Conservation (phyloP, 2,797 vertebrate genomes). For the Onychomys arenicola region DNA sequence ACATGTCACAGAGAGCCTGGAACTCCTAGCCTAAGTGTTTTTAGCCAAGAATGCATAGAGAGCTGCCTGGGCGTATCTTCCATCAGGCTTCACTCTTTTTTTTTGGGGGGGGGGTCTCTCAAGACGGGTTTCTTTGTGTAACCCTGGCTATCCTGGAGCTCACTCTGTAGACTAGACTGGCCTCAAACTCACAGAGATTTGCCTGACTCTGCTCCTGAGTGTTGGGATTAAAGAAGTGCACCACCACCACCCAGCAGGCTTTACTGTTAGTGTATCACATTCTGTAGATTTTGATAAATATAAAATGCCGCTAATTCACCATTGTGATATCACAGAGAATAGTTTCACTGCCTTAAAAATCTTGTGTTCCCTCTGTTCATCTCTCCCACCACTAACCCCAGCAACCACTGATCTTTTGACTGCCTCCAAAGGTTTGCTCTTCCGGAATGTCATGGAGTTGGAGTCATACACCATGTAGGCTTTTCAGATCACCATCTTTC, state of each 20-base stretch:
- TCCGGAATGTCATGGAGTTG: not conserved
- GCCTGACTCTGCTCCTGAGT: accelerated
- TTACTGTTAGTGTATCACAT: not conserved
- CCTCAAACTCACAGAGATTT: not conserved
- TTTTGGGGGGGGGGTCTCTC: not conserved
- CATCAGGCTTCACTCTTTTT: not conserved
- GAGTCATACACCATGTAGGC: not conserved
- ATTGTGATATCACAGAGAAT: not conserved
- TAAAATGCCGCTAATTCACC: not conserved
- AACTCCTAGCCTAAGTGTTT: not conserved
- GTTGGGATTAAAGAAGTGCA: not conserved
- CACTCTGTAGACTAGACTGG: not conserved
- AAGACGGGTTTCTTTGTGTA: not conserved
- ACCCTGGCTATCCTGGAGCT: not conserved
- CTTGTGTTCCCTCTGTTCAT: too few relatives aligned
- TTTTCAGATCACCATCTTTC: not conserved
- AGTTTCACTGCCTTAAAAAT: not conserved
- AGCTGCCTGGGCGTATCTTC: not conserved
- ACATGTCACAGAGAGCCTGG: not conserved
- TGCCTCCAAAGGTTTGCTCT: not conserved
- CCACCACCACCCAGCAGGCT: not conserved
- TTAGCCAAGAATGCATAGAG: not conserved
- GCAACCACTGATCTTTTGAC: not conserved
- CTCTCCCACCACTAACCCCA: not conserved
- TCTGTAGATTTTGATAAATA: not conserved